Evolutionary conservation across 2,888 invertebrate species (phyloP).

Genomic region (Elysia crispata): DNA sequence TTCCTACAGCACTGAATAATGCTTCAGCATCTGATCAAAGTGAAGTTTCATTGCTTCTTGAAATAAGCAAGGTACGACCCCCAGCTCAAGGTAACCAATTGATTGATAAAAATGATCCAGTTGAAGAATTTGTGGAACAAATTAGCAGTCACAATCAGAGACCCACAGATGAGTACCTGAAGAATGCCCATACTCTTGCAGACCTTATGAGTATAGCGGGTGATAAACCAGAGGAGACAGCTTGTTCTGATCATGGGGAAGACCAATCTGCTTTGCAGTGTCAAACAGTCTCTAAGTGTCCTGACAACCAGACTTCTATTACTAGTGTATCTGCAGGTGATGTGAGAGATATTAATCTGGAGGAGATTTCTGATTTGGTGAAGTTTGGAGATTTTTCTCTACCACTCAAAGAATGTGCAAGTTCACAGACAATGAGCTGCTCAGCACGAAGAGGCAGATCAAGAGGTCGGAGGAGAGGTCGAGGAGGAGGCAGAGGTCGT

Average conservation of each 20-base stretch:
- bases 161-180: conserved; percentile 10
- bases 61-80: conserved; percentile 40
- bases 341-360: conserved; percentile 5
- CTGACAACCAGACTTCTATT: too few species aligned
- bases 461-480: conserved; percentile 27
- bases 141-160: neutral
- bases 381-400: conserved; percentile 29
- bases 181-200: neutral
- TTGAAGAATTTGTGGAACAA: too few species aligned
- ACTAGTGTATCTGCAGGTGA: too few species aligned
- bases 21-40: conserved; percentile 36
- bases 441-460: neutral
- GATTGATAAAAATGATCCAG: neutral
- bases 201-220: conserved; percentile 5
- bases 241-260: too few species aligned
- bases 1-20: neutral
- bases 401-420: neutral
- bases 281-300: too few species aligned
- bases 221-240: neutral
- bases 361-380: conserved; percentile 47
- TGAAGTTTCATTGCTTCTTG: conserved; percentile 41
- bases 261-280: too few species aligned
- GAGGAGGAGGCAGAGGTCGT: conserved; percentile 37
- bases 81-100: neutral
- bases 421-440: neutral